Base-by-base conservation (phyloP, 2,113 vertebrate genomes). In the Mormoops blainvillei region DNA sequence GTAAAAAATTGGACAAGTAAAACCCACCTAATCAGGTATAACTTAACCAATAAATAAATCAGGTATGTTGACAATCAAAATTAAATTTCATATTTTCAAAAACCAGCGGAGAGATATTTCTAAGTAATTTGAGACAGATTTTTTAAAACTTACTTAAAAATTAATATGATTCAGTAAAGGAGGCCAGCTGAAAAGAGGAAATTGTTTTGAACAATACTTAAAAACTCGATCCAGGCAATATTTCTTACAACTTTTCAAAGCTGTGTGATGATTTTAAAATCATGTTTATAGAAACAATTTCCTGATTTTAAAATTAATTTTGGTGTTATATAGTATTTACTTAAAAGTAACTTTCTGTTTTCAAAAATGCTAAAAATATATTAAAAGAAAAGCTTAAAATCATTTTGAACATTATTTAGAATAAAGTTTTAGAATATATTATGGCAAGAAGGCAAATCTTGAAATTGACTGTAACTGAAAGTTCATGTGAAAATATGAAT, bases 231-330 rank as follows among this genome's bases (percentile, higher is more conserved):
- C 58, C 58, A 92, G 94, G 56, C 45, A 95, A 38, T 87, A 86
- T 95, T 92, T 95, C 87, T 89, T 94, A 94, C 11, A 95, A 31
- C n/a, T 95, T 95, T 94, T 86, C 91, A 87, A 74, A 96, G 45
- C 86, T 54, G 8, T 65, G 50, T 92, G 71, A 81, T 95, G 67
- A 88, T 87, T 95, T 94, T 85, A 96, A 94, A 87, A 61, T 28
- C 43, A 48, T 58, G 95, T 84, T 83, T 93, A 90, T 74, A 65
- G 70, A 91, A 94, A 94, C 38, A 96, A 94, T 96, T 96, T 94
- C 96, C 87, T 95, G 74, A 26, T 33, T 94, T 96, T 89, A 92
- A 97, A 94, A 97, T 97, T 96, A 96, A 96, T 92, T 94, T 92
- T 91, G 31, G 52, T 43, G 81, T 73, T 94, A 86, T 58, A 56